phyloP scores from a whole-genome alignment of 2,113 vertebrate species.

The Bufo gargarizans region DNA sequence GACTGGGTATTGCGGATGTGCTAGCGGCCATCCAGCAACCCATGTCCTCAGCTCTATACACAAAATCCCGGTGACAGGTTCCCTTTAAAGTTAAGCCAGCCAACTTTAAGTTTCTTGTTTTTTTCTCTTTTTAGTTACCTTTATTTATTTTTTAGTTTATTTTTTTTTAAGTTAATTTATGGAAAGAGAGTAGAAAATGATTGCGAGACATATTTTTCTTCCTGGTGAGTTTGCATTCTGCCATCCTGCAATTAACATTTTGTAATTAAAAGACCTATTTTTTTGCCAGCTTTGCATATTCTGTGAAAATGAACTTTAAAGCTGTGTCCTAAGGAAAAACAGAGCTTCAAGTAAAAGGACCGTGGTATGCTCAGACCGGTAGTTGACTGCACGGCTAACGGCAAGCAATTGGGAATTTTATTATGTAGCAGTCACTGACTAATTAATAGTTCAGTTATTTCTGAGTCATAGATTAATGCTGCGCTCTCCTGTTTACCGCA shows the following conservation, averaged over 20 bases:
- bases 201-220: background rate
- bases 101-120: background rate
- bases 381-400: background rate
- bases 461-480: background rate
- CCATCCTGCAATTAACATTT: constrained; percentile 28
- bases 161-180: background rate
- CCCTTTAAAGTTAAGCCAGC: background rate
- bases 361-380: background rate
- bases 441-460: constrained; percentile 35
- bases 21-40: too few relatives aligned
- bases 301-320: constrained; percentile 32
- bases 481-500: background rate
- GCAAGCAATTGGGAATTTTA: constrained; percentile 17
- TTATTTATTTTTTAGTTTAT: background rate
- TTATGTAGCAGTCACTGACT: constrained; percentile 13
- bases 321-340: constrained; percentile 15
- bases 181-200: background rate
- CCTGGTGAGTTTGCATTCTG: background rate
- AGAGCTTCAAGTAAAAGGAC: background rate
- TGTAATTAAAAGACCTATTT: constrained; percentile 38
- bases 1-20: too few relatives aligned
- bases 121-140: background rate
- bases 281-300: constrained; percentile 37
- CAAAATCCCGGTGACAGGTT: too few relatives aligned
- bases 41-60: too few relatives aligned